Percentiles rank a stretch among this genome's conserved stretches.
phyloP scores from a whole-genome alignment of 1,140 invertebrate species.

The Pomacea maculata region DNA sequence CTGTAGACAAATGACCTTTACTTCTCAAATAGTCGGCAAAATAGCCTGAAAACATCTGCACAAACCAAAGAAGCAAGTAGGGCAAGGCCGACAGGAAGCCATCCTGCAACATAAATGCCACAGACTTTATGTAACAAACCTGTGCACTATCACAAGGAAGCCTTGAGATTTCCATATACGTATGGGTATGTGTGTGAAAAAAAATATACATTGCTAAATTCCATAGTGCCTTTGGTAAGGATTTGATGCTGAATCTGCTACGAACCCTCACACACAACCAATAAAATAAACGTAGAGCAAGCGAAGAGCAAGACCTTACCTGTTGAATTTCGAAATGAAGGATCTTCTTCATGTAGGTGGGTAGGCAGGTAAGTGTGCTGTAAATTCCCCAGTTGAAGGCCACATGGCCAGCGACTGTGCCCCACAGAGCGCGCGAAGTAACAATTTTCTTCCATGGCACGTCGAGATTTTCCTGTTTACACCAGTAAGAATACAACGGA shows the following conservation, averaged over 20 bases:
- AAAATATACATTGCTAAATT: background rate
- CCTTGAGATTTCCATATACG: background rate
- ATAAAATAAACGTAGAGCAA: background rate
- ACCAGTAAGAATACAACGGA: too few relatives aligned
- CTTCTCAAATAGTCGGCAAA: constrained; percentile 81
- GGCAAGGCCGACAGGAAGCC: constrained; percentile 88
- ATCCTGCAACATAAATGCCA: constrained; percentile 71
- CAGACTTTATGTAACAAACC: too few relatives aligned
- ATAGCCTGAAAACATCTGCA: constrained; percentile 80
- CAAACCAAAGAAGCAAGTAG: constrained; percentile 84
- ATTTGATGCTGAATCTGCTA: background rate
- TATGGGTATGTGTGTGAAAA: background rate
- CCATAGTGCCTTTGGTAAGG: background rate
- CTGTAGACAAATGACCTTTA: constrained; percentile 72
- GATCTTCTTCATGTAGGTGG: constrained; percentile 61
- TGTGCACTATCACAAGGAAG: too few relatives aligned
- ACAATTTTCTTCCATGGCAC: constrained; percentile 60
- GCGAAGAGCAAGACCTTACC: constrained; percentile 32
- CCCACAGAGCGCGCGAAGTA: constrained; percentile 56
- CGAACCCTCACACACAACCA: background rate
- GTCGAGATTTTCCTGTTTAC: too few relatives aligned
- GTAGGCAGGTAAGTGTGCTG: constrained; percentile 58
- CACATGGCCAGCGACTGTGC: constrained; percentile 54
- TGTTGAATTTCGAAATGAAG: constrained; percentile 61
- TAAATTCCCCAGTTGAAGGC: constrained; percentile 62